Conservation (phyloP, 1,140 invertebrate species). For the Drosophila sucinea region DNA sequence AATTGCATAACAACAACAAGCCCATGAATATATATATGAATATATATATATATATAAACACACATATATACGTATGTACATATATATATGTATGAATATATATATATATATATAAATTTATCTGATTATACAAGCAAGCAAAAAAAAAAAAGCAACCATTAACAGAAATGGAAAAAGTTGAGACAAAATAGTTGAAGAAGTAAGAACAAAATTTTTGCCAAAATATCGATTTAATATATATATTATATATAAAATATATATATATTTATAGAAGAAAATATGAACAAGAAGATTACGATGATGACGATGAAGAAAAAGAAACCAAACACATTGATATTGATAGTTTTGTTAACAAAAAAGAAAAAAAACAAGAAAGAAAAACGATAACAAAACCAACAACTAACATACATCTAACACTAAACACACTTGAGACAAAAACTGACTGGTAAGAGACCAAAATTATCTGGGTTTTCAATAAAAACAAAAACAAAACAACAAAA, state of each 20-base stretch:
- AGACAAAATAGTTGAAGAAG: conserved; percentile 31
- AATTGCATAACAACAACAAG: conserved; percentile 26
- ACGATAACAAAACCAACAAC: conserved; percentile 45
- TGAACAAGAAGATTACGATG: conserved; percentile 1
- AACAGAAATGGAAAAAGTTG: conserved; percentile 39
- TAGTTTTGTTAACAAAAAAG: conserved; percentile 69
- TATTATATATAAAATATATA: conserved; percentile 54
- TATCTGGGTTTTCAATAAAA: conserved; percentile 80
- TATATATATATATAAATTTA: conserved; percentile 54
- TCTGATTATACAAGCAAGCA: conserved; percentile 63
- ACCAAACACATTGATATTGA: conserved; percentile 73
- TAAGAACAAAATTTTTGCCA: conserved; percentile 70
- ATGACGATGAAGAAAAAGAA: conserved; percentile 4
- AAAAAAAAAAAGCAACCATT: conserved; percentile 44
- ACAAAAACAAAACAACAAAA: conserved; percentile 43
- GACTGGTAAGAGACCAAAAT: conserved; percentile 81
- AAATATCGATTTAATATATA: conserved; percentile 72
- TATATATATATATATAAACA: not conserved
- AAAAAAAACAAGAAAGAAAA: conserved; percentile 33
- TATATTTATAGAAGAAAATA: conserved; percentile 75
- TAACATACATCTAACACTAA: conserved; percentile 53
- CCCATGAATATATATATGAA: not conserved
- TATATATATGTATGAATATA: conserved; percentile 36
- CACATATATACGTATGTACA: too few relatives aligned
- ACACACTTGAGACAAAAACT: conserved; percentile 79